phyloP scores from a whole-genome alignment of 2,888 invertebrate genomes.

The Halocaridina rubra region DNA sequence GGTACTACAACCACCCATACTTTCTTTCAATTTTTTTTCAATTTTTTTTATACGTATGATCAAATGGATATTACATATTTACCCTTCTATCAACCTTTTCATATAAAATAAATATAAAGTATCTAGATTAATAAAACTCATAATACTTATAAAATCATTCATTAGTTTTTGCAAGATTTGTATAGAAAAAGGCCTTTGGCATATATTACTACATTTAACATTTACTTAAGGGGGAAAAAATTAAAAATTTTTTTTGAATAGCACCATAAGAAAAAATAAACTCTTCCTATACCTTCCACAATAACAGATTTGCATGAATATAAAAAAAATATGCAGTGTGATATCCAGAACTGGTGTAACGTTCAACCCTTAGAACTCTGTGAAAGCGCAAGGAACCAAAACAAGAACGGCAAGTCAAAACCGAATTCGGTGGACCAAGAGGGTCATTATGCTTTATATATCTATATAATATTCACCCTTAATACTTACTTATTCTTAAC shows the following conservation, averaged over 20 bases:
- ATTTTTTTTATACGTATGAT: too few species aligned
- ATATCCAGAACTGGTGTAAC: slow-evolving; percentile 9
- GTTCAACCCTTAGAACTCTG: too few species aligned
- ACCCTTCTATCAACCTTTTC: slow-evolving; percentile 32
- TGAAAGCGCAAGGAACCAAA: too few species aligned
- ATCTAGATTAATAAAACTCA: slow-evolving; percentile 26
- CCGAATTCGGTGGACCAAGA: too few species aligned
- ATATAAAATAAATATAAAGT: slow-evolving; percentile 47
- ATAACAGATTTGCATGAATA: slow-evolving; percentile 25
- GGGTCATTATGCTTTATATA: too few species aligned
- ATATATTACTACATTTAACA: slow-evolving; percentile 42
- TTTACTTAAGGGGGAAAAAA: slow-evolving; percentile 20
- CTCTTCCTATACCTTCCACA: slow-evolving; percentile 15
- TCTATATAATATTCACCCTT: not conserved
- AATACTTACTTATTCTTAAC: not conserved
- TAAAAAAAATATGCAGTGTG: slow-evolving; percentile 49
- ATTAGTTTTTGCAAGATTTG: not conserved
- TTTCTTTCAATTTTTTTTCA: slow-evolving; percentile 22
- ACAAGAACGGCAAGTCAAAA: too few species aligned
- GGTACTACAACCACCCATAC: slow-evolving; percentile 48
- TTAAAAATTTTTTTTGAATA: slow-evolving; percentile 34
- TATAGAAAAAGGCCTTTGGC: slow-evolving; percentile 44
- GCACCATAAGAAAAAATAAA: slow-evolving; percentile 57
- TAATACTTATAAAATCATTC: slow-evolving; percentile 12
- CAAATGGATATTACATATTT: slow-evolving; percentile 10